A percentile compares a stretch with the other conserved stretches of the same genome.
phyloP scores from a whole-genome alignment of 2,797 vertebrate genomes.

The Saxicola maurus region DNA sequence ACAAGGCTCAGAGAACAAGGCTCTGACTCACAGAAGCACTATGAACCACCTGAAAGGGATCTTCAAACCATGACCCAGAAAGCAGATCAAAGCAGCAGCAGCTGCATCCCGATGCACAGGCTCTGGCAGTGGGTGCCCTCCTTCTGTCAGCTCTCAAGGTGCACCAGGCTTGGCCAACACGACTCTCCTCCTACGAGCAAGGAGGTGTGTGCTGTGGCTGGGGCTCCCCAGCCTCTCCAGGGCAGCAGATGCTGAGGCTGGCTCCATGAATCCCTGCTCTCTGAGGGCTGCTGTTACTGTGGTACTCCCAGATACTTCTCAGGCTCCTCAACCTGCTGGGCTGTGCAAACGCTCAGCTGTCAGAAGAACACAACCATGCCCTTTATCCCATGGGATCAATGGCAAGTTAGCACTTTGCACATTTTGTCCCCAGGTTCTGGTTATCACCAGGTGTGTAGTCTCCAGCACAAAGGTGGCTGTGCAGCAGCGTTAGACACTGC shows the following conservation, averaged over 20 bases:
- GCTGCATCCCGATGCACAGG: fast-evolving
- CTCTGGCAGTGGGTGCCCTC: neutral
- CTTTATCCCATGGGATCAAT: neutral
- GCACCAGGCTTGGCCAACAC: neutral
- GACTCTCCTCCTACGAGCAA: fast-evolving
- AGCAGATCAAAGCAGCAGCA: neutral
- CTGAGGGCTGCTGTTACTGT: neutral
- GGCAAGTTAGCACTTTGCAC: neutral
- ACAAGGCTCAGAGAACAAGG: neutral
- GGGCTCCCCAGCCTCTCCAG: neutral
- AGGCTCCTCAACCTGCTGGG: neutral
- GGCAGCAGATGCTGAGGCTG: neutral
- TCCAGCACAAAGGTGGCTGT: fast-evolving
- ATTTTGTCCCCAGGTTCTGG: neutral
- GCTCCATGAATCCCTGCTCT: neutral
- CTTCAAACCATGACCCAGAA: neutral
- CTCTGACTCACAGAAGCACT: neutral
- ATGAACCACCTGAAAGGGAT: neutral
- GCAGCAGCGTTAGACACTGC: neutral
- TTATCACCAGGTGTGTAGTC: neutral
- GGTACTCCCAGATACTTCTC: neutral
- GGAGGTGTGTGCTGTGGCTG: neutral
- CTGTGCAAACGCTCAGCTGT: fast-evolving
- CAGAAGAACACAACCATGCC: neutral
- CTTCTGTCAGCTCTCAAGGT: neutral